Evolutionary conservation across 2,113 vertebrate species (phyloP).

Genomic region (Callocephalon fimbriatum): DNA sequence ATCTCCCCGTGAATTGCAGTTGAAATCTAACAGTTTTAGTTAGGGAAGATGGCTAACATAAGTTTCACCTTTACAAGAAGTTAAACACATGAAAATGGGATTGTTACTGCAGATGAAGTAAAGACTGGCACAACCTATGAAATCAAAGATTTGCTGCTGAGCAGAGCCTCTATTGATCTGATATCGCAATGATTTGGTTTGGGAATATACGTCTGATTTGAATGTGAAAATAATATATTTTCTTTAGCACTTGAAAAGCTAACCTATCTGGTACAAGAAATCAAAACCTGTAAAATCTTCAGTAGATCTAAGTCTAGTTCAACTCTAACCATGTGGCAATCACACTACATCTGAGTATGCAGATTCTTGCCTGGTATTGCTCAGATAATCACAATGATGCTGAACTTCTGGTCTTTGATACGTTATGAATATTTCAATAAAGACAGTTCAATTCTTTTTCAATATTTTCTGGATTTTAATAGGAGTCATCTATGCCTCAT

Average conservation of each 20-base stretch:
- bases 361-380: background rate
- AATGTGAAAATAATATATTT: background rate
- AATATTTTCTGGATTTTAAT: background rate
- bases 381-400: background rate
- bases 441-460: background rate
- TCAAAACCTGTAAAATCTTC: background rate
- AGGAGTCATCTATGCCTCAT: background rate
- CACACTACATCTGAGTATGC: background rate
- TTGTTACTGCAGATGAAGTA: background rate
- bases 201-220: background rate
- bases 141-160: background rate
- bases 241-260: background rate
- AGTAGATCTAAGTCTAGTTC: background rate
- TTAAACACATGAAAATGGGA: slow-evolving; percentile 42
- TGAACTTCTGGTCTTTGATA: background rate
- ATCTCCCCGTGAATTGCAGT: background rate
- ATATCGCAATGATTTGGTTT: background rate
- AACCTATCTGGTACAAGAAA: background rate
- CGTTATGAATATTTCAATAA: background rate
- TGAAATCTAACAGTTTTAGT: slow-evolving; percentile 55
- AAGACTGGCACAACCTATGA: background rate
- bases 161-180: background rate
- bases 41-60: slow-evolving; percentile 38
- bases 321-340: background rate
- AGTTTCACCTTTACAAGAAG: slow-evolving; percentile 42